Conservation (phyloP, 2,113 vertebrate genomes). For the Onychostoma macrolepis region DNA sequence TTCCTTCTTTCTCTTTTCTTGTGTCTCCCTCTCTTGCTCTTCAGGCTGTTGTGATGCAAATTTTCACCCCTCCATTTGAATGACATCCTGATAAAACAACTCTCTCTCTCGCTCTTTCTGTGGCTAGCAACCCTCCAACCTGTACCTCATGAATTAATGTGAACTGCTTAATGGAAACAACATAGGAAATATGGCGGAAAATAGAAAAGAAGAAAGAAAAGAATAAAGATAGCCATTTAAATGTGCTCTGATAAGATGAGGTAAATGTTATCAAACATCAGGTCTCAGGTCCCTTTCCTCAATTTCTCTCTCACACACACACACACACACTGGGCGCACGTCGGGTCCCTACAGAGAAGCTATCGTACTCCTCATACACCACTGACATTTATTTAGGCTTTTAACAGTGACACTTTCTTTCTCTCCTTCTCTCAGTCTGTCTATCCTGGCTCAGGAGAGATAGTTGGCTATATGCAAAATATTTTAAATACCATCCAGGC, state of each 20-base stretch:
- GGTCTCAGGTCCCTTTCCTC: conserved; percentile 47
- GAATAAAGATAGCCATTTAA: conserved; percentile 1
- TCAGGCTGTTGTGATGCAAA: conserved; percentile 95
- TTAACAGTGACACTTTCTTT: conserved; percentile 77
- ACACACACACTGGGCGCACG: conserved; percentile 48
- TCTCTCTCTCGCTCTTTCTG: conserved; percentile 69
- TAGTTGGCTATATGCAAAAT: conserved; percentile 76
- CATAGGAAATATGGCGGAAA: conserved; percentile 39
- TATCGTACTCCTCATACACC: conserved; percentile 83
- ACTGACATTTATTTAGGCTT: conserved; percentile 95
- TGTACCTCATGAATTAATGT: conserved; percentile 80
- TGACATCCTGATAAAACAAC: conserved; percentile 96
- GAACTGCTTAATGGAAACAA: conserved; percentile 75
- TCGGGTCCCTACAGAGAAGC: conserved; percentile 82
- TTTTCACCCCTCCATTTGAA: conserved; percentile 96
- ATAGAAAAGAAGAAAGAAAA: conserved; percentile 39
- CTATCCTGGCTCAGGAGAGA: conserved; percentile 70
- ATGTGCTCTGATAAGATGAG: conserved; percentile 24
- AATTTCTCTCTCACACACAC: conserved; percentile 28
- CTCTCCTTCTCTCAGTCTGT: conserved; percentile 44
- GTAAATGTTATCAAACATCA: conserved; percentile 63
- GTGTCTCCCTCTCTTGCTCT: conserved; percentile 74
- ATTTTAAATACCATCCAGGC: conserved; percentile 77
- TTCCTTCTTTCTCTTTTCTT: conserved; percentile 70
- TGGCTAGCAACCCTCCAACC: conserved; percentile 61